These are phyloP conservation scores for Rhynchophorus ferrugineus DNA, from an alignment of 1,140 invertebrate genomes.

Conservation along the genomic window DNA sequence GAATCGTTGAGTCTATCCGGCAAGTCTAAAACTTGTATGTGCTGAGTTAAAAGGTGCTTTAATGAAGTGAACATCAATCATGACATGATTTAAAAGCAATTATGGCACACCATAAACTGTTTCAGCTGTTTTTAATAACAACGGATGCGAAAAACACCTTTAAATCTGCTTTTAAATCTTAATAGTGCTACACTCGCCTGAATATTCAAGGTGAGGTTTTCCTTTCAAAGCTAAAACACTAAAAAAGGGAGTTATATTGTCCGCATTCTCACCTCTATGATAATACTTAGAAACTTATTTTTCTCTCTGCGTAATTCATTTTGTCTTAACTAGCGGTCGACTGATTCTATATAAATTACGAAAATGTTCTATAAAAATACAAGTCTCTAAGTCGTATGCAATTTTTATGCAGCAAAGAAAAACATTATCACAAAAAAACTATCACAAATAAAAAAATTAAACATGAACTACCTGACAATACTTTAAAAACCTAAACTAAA, in stretches of 20 bases:
- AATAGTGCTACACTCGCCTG: neutral
- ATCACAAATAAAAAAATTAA: constrained; percentile 23
- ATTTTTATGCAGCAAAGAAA: constrained; percentile 10
- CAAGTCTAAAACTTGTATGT: too few relatives aligned
- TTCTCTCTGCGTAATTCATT: too few relatives aligned
- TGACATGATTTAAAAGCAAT: too few relatives aligned
- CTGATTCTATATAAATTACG: too few relatives aligned
- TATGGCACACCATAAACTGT: too few relatives aligned
- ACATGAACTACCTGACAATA: neutral
- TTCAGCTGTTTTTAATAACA: too few relatives aligned
- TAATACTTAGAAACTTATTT: neutral
- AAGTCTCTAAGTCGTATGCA: constrained; percentile 10
- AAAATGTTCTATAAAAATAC: neutral
- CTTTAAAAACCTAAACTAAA: neutral
- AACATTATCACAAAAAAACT: constrained; percentile 24
- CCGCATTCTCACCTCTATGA: neutral
- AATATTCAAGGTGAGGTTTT: neutral
- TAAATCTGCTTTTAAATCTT: too few relatives aligned
- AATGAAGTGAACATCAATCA: too few relatives aligned
- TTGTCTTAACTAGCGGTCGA: too few relatives aligned
- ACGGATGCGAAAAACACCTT: too few relatives aligned
- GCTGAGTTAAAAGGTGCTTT: too few relatives aligned
- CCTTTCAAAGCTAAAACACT: constrained; percentile 10
- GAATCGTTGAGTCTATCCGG: too few relatives aligned
- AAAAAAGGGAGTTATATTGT: constrained; percentile 1